Percentiles rank a stretch among this genome's conserved stretches.
These are phyloP conservation scores for Heliconius ismenius DNA, from an alignment of 2,888 invertebrate species.

Conservation along the genomic window DNA sequence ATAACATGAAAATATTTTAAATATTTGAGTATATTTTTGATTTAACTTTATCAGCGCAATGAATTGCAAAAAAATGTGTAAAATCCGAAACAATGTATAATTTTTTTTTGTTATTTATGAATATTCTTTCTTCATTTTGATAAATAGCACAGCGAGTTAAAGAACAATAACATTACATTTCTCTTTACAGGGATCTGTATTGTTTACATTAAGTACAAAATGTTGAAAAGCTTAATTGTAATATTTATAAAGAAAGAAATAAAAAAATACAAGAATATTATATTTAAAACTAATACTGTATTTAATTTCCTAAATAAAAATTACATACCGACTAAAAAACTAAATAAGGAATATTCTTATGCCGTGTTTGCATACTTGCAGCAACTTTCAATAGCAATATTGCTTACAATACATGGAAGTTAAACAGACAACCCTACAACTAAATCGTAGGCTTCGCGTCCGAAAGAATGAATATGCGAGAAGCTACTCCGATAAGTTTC, in stretches of 20 bases:
- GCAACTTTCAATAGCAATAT: neutral
- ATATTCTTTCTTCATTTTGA: neutral
- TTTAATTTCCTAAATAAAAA: neutral
- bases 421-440: constrained; percentile 51
- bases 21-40: neutral
- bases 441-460: constrained; percentile 54
- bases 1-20: neutral
- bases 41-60: too few relatives aligned
- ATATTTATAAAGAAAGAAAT: neutral
- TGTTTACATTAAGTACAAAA: constrained; percentile 3
- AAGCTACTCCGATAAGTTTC: constrained; percentile 67
- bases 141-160: neutral
- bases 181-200: neutral
- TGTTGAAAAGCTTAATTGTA: constrained; percentile 1
- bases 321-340: neutral
- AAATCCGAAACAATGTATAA: too few relatives aligned
- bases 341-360: neutral
- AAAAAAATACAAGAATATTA: neutral
- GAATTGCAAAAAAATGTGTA: too few relatives aligned
- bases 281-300: neutral
- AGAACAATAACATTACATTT: constrained; percentile 1
- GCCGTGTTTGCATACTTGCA: neutral
- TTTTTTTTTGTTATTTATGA: neutral
- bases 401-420: constrained; percentile 9
- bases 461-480: constrained; percentile 68